Evolutionary conservation across 2,888 invertebrate genomes (phyloP), one percentile per base, ranked within the genome.

Genomic region (Chydorus sphaericus): DNA sequence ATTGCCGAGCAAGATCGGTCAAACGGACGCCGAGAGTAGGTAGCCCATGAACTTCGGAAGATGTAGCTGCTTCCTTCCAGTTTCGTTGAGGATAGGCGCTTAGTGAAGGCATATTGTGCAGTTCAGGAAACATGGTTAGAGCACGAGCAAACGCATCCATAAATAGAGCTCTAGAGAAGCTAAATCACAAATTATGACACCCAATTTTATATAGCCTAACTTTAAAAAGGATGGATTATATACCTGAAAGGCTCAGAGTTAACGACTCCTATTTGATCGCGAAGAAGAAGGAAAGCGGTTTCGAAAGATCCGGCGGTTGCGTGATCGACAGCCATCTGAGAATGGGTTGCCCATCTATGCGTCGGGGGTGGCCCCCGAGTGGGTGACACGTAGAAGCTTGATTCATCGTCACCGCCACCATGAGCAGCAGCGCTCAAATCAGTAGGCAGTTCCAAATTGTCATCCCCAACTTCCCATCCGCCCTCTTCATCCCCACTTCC

Each of bases 391-490:
- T 90, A 89, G 71, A 85, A 93, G 11, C 81, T 81, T 57, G 81
- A 80, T n/a, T 75, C 72, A 1, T 75, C 77, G 11, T 59, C 65
- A 73, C 73, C 2, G 71, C 74, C 39, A 73, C 73, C 51, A 66
- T 68, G 62, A 23, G 71, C 68, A 6, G 78, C 74, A 5, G 79
- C 74, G 58, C 82, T 81, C 36, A 88, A 69, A 65, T 96, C 92
- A 59, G 85, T 83, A 0, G 92, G 93, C 58, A 96, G 78, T 48
- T 92, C 94, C 31, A 98, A 71, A 69, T 96, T 96, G 48, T 90
- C 91, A 66, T 96, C 96, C n/a, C 87, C 93, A 3, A 93, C 92
- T 69, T 97, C 96, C 96, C 97, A 97, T 33, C 96, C 97, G 61
- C 86, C 92, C 62, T 70, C 72, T 36, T 57, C 48, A 23, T 57